Percentiles rank a stretch among this genome's conserved stretches.
Evolutionary conservation across 2,797 vertebrate genomes (phyloP).

Genomic region (Poeciliopsis turneri): DNA sequence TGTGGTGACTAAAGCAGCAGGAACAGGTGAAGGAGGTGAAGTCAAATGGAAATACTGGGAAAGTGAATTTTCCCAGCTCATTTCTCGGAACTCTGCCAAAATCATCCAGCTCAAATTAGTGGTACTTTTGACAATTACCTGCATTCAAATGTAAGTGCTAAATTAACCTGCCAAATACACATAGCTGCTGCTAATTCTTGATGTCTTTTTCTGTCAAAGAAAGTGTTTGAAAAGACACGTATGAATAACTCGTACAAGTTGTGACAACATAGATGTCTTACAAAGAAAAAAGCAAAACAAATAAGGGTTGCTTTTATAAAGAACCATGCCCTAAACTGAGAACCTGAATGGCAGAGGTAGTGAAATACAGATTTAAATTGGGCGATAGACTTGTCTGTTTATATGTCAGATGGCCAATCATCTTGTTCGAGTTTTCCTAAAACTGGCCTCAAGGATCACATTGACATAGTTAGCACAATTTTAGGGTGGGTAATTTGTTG

Average conservation of each 20-base stretch:
- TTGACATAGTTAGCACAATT: constrained; percentile 31
- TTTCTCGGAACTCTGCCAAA: constrained; percentile 37
- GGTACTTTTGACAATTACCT: constrained; percentile 32
- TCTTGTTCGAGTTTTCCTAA: constrained; percentile 26
- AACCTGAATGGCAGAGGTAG: neutral
- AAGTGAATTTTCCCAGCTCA: constrained; percentile 30
- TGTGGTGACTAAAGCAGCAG: neutral
- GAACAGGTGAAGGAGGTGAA: constrained; percentile 17
- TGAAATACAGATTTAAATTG: constrained; percentile 9
- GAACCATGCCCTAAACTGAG: neutral
- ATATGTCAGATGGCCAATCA: constrained; percentile 18
- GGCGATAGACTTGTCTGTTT: neutral
- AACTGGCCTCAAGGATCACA: constrained; percentile 30
- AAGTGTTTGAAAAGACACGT: neutral
- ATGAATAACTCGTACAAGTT: neutral
- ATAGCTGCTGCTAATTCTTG: constrained; percentile 5
- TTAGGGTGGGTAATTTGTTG: constrained; percentile 42
- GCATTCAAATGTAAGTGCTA: constrained; percentile 14
- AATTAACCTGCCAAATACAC: constrained; percentile 31
- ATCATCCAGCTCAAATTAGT: constrained; percentile 25
- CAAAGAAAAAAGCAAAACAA: neutral
- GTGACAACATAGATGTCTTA: neutral
- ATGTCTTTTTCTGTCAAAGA: neutral
- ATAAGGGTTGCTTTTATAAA: neutral
- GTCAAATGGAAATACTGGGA: constrained; percentile 11